Conservation (phyloP, 2,797 vertebrate species). For the Epinephelus malabaricus region DNA sequence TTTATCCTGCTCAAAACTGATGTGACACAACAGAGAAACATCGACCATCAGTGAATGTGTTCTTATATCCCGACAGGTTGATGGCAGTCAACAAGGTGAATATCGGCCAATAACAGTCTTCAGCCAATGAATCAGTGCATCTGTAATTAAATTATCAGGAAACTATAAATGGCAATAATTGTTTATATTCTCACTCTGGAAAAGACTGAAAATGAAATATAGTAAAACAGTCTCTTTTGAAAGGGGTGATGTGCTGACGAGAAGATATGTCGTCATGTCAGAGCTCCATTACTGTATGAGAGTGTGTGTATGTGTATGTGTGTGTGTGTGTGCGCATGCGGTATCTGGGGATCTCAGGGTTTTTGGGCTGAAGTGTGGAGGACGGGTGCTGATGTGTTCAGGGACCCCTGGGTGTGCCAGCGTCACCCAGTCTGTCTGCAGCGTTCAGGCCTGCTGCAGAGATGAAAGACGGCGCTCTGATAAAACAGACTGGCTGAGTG, state of each 20-base stretch:
- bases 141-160: too few relatives aligned
- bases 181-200: not conserved
- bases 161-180: too few relatives aligned
- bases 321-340: constrained; percentile 10
- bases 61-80: too few relatives aligned
- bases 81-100: too few relatives aligned
- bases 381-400: constrained; percentile 63
- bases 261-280: constrained; percentile 13
- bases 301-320: not conserved
- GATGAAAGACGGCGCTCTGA: constrained; percentile 69
- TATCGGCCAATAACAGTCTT: too few relatives aligned
- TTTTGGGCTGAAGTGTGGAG: constrained; percentile 50
- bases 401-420: constrained; percentile 61
- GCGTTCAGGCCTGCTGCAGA: constrained; percentile 53
- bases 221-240: not conserved
- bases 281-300: too few relatives aligned
- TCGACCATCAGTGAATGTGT: too few relatives aligned
- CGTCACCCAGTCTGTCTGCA: constrained; percentile 58
- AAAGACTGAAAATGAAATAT: constrained; percentile 1
- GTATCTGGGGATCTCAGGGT: constrained; percentile 46
- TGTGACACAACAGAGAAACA: too few relatives aligned
- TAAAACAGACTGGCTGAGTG: constrained; percentile 69
- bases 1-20: too few relatives aligned
- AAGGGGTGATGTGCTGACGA: constrained; percentile 19
- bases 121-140: too few relatives aligned